Conservation (phyloP, 2,888 invertebrate species). For the Cantharis nigra region DNA sequence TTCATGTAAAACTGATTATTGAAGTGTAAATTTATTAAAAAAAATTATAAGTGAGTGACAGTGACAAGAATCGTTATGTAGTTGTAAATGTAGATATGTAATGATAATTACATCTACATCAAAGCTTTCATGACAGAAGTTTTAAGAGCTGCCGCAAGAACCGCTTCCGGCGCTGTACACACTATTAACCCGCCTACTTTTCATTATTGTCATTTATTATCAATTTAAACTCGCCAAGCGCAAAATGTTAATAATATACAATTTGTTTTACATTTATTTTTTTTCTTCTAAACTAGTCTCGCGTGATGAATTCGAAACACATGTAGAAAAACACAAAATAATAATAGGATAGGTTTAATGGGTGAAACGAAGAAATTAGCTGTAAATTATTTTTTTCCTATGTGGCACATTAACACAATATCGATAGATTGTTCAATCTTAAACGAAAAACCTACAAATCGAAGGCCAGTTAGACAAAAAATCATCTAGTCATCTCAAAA, state of each 20-base stretch:
- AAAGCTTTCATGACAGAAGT: conserved; percentile 37
- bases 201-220: conserved; percentile 57
- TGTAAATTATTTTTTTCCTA: conserved; percentile 35
- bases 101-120: conserved; percentile 35
- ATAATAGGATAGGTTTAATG: conserved; percentile 36
- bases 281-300: conserved; percentile 37
- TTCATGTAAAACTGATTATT: background rate
- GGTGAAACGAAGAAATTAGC: conserved; percentile 44
- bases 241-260: conserved; percentile 56
- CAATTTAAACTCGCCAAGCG: conserved; percentile 55
- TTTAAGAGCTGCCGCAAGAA: conserved; percentile 45
- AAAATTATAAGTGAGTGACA: conserved; percentile 32
- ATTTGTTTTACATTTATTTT: conserved; percentile 51
- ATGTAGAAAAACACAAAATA: conserved; percentile 38
- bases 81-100: conserved; percentile 40
- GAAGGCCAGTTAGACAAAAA: background rate
- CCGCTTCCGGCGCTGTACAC: conserved; percentile 51
- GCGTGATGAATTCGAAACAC: conserved; percentile 41
- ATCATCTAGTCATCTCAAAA: background rate
- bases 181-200: conserved; percentile 51
- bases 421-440: background rate
- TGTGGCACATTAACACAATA: background rate
- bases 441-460: background rate
- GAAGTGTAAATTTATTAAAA: conserved; percentile 6
- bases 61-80: conserved; percentile 39